phyloP scores from a whole-genome alignment of 2,113 vertebrate genomes.

The Kryptolebias marmoratus region DNA sequence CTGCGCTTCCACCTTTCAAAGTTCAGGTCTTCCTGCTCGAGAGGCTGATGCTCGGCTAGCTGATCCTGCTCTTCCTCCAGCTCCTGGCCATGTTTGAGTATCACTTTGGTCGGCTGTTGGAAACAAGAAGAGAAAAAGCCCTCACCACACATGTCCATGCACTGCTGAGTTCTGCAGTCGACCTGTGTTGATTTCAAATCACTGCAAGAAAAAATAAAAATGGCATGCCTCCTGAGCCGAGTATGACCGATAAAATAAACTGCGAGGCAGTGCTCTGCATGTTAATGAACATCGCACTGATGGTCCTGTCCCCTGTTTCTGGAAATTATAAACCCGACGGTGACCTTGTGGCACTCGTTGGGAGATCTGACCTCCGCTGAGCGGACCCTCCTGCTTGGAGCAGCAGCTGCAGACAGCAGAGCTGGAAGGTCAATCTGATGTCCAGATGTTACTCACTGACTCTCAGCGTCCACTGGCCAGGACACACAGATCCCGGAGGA shows the following conservation, averaged over 20 bases:
- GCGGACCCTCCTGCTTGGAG: conserved; percentile 76
- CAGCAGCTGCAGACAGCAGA: conserved; percentile 78
- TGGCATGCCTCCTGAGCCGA: conserved; percentile 67
- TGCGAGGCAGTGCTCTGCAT: conserved; percentile 64
- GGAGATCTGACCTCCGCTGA: conserved; percentile 76
- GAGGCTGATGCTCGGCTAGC: conserved; percentile 81
- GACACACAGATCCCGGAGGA: conserved; percentile 63
- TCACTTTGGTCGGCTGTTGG: conserved; percentile 76
- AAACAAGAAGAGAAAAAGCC: conserved; percentile 65
- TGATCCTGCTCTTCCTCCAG: conserved; percentile 86
- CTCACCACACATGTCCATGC: conserved; percentile 69
- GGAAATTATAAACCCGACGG: conserved; percentile 70
- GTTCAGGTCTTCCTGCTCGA: conserved; percentile 84
- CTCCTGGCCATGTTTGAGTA: conserved; percentile 84
- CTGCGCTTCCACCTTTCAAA: conserved; percentile 83
- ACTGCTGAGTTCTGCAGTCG: conserved; percentile 43
- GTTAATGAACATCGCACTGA: conserved; percentile 64
- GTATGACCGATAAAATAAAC: conserved; percentile 55
- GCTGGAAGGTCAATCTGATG: conserved; percentile 70
- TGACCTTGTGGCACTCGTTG: conserved; percentile 75
- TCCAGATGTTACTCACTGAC: conserved; percentile 78
- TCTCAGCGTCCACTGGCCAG: conserved; percentile 65
- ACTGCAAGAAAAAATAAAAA: conserved; percentile 50
- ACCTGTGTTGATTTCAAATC: conserved; percentile 54
- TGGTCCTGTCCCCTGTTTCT: conserved; percentile 63